Evolutionary conservation across 2,888 invertebrate species (phyloP).

Genomic region (Tetragnatha montana): DNA sequence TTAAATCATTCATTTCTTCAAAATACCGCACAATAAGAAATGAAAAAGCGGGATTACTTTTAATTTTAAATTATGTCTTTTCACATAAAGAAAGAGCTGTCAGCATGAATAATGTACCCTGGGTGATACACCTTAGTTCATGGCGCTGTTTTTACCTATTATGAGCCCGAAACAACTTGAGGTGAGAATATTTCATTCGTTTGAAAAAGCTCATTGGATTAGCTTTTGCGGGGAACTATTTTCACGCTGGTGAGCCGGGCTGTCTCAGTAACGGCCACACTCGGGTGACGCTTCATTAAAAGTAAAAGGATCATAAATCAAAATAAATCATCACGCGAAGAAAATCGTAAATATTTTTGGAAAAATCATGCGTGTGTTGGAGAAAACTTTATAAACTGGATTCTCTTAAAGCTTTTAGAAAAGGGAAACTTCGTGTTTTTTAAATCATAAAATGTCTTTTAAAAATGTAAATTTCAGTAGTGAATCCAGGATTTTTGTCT

Average conservation of each 20-base stretch:
- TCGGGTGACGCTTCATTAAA: conserved; percentile 22
- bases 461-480: background rate
- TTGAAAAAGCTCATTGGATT: background rate
- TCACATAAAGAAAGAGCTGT: background rate
- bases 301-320: conserved; percentile 42
- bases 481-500: background rate
- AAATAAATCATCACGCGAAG: conserved; percentile 18
- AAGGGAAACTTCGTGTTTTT: too few species aligned
- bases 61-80: background rate
- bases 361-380: background rate
- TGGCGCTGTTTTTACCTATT: background rate
- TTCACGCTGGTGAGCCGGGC: background rate
- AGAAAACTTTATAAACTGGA: background rate
- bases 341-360: conserved; percentile 28
- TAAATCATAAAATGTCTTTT: too few species aligned
- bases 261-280: background rate
- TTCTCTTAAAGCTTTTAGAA: background rate
- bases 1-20: background rate
- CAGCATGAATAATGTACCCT: background rate
- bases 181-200: conserved; percentile 15
- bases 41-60: background rate
- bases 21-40: background rate
- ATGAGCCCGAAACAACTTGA: background rate
- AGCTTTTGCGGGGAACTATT: background rate
- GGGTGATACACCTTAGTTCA: background rate